Evolutionary conservation across 2,888 invertebrate species (phyloP).

Genomic region (Oxystoma pomonae): DNA sequence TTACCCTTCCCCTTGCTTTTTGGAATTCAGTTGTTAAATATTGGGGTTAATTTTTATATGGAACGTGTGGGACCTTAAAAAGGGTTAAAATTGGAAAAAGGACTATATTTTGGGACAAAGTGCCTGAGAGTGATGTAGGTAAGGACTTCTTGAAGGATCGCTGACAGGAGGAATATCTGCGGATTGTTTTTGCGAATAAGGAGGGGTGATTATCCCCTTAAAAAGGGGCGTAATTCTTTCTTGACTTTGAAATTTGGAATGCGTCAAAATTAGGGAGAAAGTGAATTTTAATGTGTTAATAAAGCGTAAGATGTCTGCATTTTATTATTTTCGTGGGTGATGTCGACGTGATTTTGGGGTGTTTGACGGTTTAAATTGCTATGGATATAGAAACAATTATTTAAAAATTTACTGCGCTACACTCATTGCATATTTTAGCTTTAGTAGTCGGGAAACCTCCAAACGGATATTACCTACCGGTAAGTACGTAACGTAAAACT

Average conservation of each 20-base stretch:
- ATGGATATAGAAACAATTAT: too few relatives aligned
- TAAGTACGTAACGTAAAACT: too few relatives aligned
- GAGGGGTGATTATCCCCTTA: constrained; percentile 6
- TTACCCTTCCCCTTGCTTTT: constrained; percentile 17
- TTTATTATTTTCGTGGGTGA: too few relatives aligned
- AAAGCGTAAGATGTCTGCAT: neutral
- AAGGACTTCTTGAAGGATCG: constrained; percentile 10
- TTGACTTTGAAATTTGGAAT: neutral
- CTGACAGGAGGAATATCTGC: constrained; percentile 9
- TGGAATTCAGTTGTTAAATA: constrained; percentile 17
- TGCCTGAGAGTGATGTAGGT: constrained; percentile 17
- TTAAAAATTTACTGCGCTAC: too few relatives aligned
- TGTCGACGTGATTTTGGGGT: neutral
- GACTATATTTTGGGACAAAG: constrained; percentile 17
- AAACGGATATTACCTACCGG: too few relatives aligned
- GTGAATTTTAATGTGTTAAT: neutral
- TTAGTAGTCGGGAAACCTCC: too few relatives aligned
- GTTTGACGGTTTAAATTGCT: neutral
- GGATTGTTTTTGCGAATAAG: constrained; percentile 10
- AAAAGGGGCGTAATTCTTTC: neutral
- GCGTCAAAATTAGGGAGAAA: neutral
- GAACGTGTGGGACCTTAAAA: constrained; percentile 10
- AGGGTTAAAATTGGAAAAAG: constrained; percentile 19
- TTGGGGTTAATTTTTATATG: constrained; percentile 21
- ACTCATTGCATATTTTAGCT: too few relatives aligned